Base-by-base conservation (phyloP, 1,140 invertebrate species). In the Rhysida immarginata region DNA sequence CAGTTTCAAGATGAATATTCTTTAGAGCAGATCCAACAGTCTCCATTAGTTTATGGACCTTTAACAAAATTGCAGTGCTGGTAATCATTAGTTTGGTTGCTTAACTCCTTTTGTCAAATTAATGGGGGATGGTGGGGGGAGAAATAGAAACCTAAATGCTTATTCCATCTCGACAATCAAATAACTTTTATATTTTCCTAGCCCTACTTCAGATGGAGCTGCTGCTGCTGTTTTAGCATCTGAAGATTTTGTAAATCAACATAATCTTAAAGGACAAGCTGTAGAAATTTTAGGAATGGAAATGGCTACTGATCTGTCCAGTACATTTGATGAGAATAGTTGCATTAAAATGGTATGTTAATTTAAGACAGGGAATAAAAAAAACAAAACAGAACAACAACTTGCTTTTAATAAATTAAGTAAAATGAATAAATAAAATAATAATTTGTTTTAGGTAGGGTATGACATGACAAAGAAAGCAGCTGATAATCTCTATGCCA, bases 271-370 rank as follows among this genome's bases (percentile, higher is more conserved):
- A 65, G 67, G 73, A 2, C 82, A 84, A 68, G 94, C 95, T 29
- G 86, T 98, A 0, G 93, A 97, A 74, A 96, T 98, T 62, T 62
- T 96, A 42, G 89, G 82, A 11, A 92, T 98, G 82, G 90, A 96
- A 74, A 94, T 97, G 90, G 79, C 82, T 0, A 96, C 93, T 8
- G 96, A 99, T 69, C 75, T 85, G 2, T 78, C 83, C 3, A 82
- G 81, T 1, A 85, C 92, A 0, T 97, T 99, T 64, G 70, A 74
- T 18, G 85, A 88, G 55, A 79, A 81, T 59, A 94, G 87, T 64
- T 77, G 82, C 48, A 92, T 98, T 60, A 96, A 95, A 75, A 73
- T 97, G 58, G 77, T 83, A 62, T 82, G n/a, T n/a, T n/a, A n/a
- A n/a, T n/a, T n/a, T n/a, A n/a, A n/a, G 82, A 83, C 89, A 56